phyloP scores from a whole-genome alignment of 2,113 vertebrate species.

The Cinclus cinclus region DNA sequence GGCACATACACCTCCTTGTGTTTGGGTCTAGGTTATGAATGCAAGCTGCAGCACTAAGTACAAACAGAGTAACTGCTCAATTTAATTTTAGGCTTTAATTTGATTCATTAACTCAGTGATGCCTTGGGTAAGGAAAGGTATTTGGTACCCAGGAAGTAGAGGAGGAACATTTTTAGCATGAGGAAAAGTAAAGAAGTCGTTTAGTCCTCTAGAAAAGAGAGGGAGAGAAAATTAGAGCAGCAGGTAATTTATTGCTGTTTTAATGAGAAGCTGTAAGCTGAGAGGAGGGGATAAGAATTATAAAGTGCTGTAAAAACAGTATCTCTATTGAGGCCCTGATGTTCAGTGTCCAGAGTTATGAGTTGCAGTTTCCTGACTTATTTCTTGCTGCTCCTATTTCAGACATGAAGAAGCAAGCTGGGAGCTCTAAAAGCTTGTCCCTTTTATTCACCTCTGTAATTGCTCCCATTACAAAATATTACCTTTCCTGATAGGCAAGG shows the following conservation, averaged over 20 bases:
- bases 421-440: not conserved
- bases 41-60: not conserved
- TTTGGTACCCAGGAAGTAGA: not conserved
- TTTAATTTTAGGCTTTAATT: not conserved
- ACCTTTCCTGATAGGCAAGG: not conserved
- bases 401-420: not conserved
- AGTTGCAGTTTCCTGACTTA: not conserved
- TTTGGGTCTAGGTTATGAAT: not conserved
- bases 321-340: not conserved
- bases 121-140: not conserved
- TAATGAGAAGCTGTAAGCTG: constrained; percentile 12
- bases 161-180: not conserved
- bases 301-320: not conserved
- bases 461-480: not conserved
- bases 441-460: constrained; percentile 28
- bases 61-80: not conserved
- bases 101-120: not conserved
- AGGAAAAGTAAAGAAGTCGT: constrained; percentile 1
- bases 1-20: not conserved
- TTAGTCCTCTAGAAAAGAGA: not conserved
- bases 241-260: constrained; percentile 28
- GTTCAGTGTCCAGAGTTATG: constrained; percentile 18
- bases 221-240: not conserved
- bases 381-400: constrained; percentile 5
- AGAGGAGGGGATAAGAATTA: constrained; percentile 41